Percentiles rank a stretch among this genome's conserved stretches.
These are phyloP conservation scores for Bemisia tabaci DNA, from an alignment of 1,140 invertebrate species.

Conservation along the genomic window DNA sequence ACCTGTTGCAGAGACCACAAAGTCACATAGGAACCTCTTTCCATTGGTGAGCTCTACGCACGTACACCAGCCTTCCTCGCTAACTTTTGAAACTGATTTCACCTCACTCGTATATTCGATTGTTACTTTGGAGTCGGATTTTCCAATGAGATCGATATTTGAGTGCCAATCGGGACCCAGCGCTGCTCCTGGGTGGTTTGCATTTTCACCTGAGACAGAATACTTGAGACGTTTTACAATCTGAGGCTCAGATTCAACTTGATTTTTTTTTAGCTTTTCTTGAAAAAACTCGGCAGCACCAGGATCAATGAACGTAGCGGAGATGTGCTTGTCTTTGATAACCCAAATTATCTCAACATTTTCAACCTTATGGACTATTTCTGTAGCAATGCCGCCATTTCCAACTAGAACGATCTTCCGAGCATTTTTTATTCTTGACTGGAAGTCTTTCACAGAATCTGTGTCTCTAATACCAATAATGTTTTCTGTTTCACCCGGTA, in stretches of 20 bases:
- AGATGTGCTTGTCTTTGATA: conserved; percentile 84
- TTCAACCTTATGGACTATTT: conserved; percentile 77
- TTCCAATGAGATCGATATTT: conserved; percentile 20
- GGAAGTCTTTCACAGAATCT: conserved; percentile 77
- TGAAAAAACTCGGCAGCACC: conserved; percentile 92
- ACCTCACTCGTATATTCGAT: conserved; percentile 62
- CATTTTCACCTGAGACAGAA: conserved; percentile 36
- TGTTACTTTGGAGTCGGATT: conserved; percentile 30
- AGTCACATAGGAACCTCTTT: conserved; percentile 66
- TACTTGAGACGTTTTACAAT: conserved; percentile 54
- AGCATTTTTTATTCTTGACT: conserved; percentile 48
- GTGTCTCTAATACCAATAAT: conserved; percentile 87
- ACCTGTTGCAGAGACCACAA: conserved; percentile 91
- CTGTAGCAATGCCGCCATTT: conserved; percentile 96
- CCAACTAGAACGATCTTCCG: conserved; percentile 71
- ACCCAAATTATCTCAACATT: conserved; percentile 82
- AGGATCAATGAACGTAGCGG: conserved; percentile 85
- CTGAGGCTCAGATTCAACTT: conserved; percentile 14
- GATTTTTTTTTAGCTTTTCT: conserved; percentile 27
- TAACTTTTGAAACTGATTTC: conserved; percentile 26
- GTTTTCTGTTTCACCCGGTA: conserved; percentile 42
- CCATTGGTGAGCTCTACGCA: conserved; percentile 62
- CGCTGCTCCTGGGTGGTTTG: conserved; percentile 53
- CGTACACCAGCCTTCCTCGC: conserved; percentile 45
- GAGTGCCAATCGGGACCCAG: conserved; percentile 90